Percentiles rank a stretch among this genome's conserved stretches.
phyloP scores from a whole-genome alignment of 2,888 invertebrate genomes.

The Micropterix aruncella region DNA sequence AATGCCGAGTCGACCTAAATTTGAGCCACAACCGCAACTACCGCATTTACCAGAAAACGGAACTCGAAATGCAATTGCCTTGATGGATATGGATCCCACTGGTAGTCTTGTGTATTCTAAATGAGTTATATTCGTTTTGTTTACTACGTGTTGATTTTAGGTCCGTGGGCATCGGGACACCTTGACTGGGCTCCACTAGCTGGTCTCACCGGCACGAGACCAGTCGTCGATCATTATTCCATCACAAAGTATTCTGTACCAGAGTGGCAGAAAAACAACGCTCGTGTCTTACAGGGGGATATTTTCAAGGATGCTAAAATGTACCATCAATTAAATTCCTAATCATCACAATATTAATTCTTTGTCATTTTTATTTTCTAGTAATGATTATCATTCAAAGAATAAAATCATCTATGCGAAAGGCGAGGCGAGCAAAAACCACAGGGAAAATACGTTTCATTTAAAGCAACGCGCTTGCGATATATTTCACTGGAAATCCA shows the following conservation, averaged over 20 bases:
- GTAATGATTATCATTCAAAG: conserved; percentile 19
- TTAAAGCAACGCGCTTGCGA: conserved; percentile 39
- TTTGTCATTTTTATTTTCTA: neutral
- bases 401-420: conserved; percentile 23
- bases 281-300: conserved; percentile 27
- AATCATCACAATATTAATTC: too few species aligned
- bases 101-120: too few species aligned
- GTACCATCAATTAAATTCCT: conserved; percentile 13
- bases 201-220: conserved; percentile 59
- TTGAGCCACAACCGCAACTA: neutral
- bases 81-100: neutral
- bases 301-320: conserved; percentile 24
- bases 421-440: conserved; percentile 18
- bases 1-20: conserved; percentile 24
- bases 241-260: conserved; percentile 58
- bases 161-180: conserved; percentile 65
- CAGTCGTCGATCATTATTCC: conserved; percentile 66
- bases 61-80: neutral
- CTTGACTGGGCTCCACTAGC: conserved; percentile 59
- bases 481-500: conserved; percentile 52
- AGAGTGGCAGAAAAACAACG: conserved; percentile 54
- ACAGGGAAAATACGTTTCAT: conserved; percentile 40
- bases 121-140: too few species aligned
- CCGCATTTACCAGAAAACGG: neutral
- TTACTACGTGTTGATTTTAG: too few species aligned